phyloP scores from a whole-genome alignment of 2,888 invertebrate genomes.

The Gymnocheta viridis region DNA sequence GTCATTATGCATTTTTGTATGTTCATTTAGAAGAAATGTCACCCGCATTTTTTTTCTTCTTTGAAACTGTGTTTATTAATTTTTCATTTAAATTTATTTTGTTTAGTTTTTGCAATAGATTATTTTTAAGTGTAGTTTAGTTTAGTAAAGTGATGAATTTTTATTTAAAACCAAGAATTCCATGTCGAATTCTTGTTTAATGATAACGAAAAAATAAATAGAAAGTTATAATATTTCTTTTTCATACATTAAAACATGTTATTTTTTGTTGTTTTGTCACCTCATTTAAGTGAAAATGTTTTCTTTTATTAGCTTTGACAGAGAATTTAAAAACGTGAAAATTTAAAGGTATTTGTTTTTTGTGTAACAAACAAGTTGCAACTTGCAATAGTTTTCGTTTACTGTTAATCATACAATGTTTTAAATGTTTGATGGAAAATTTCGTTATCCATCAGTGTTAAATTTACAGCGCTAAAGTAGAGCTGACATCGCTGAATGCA shows the following conservation, averaged over 20 bases:
- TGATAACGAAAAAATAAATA: neutral
- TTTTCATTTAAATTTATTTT: neutral
- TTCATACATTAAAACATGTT: neutral
- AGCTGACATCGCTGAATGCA: no score
- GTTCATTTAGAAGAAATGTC: neutral
- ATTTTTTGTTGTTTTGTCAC: neutral
- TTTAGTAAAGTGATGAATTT: neutral
- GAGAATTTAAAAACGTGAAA: neutral
- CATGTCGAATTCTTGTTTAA: neutral
- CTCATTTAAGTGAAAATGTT: neutral
- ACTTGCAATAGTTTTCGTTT: neutral
- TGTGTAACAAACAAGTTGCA: neutral
- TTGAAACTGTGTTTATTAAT: neutral
- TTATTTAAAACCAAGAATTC: neutral
- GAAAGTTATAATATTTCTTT: slow-evolving; percentile 5
- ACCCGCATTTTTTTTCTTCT: slow-evolving; percentile 28
- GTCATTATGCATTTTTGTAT: slow-evolving; percentile 50
- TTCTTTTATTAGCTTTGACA: neutral
- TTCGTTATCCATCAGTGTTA: no score
- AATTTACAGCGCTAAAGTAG: no score
- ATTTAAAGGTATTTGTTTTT: no score
- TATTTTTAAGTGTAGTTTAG: neutral
- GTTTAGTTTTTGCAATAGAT: neutral
- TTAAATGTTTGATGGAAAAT: no score
- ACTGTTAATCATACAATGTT: neutral